phyloP scores from a whole-genome alignment of 1,140 invertebrate genomes.

The Hylaeus volcanicus region DNA sequence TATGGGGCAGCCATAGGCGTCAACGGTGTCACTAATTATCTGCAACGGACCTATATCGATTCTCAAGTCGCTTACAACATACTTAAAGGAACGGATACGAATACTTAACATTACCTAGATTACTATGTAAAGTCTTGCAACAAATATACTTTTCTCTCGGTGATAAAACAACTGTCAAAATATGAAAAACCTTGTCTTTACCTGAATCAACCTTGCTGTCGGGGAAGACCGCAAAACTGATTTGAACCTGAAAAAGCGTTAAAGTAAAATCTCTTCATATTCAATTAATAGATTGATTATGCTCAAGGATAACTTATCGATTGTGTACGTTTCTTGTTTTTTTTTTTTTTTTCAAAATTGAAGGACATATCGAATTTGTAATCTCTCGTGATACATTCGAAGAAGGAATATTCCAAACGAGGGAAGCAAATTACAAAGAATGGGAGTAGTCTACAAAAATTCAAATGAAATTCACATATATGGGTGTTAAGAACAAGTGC shows the following conservation, averaged over 20 bases:
- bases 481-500: constrained; percentile 37
- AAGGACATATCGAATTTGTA: constrained; percentile 26
- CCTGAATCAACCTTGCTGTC: constrained; percentile 79
- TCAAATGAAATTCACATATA: constrained; percentile 46
- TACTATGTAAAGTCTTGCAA: constrained; percentile 14
- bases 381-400: constrained; percentile 30
- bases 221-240: constrained; percentile 78
- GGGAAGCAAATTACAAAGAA: constrained; percentile 41
- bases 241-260: constrained; percentile 79
- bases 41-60: neutral
- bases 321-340: neutral
- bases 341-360: constrained; percentile 27
- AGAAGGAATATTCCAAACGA: constrained; percentile 22
- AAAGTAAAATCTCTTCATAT: constrained; percentile 71
- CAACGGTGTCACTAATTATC: neutral
- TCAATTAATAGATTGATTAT: constrained; percentile 51
- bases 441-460: constrained; percentile 27
- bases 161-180: constrained; percentile 64
- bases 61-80: neutral
- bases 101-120: constrained; percentile 17
- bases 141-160: constrained; percentile 69
- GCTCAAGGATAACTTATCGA: constrained; percentile 42
- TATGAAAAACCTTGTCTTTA: constrained; percentile 74
- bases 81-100: constrained; percentile 2
- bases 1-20: neutral